Evolutionary conservation across 2,113 vertebrate genomes (phyloP).

Genomic region (Vombatus ursinus): DNA sequence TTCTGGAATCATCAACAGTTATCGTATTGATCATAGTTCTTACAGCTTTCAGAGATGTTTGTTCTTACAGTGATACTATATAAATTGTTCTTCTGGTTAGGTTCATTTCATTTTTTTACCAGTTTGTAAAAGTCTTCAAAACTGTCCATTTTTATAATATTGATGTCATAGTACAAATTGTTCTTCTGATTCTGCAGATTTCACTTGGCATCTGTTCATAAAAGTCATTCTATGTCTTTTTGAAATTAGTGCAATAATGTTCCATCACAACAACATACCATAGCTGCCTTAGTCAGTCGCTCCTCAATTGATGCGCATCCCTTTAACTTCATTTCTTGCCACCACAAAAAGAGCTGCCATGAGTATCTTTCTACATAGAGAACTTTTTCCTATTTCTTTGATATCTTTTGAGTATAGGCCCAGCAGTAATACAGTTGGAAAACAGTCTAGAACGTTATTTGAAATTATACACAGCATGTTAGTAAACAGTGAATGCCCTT

Average conservation of each 20-base stretch:
- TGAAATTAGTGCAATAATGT: not conserved
- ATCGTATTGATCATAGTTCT: not conserved
- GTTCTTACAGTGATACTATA: not conserved
- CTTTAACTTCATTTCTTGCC: not conserved
- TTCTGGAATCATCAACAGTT: not conserved
- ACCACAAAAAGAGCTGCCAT: not conserved
- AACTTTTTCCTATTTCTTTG: too few relatives aligned
- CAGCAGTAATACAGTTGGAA: not conserved
- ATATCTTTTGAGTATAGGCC: too few relatives aligned
- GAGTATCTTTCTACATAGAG: not conserved
- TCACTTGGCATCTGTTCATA: not conserved
- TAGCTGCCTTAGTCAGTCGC: not conserved
- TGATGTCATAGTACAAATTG: not conserved
- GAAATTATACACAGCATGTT: not conserved
- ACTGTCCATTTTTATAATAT: not conserved
- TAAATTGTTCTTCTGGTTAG: not conserved
- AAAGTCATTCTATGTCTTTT: not conserved
- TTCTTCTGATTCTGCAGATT: not conserved
- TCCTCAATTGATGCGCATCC: not conserved
- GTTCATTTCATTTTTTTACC: not conserved
- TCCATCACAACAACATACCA: not conserved
- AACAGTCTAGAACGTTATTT: not conserved
- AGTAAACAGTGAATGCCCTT: not conserved
- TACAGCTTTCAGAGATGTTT: not conserved
- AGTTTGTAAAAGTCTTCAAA: not conserved